Percentiles rank a stretch among this genome's conserved stretches.
These are phyloP conservation scores for Philereme vetulata DNA, from an alignment of 2,888 invertebrate genomes.

Conservation along the genomic window DNA sequence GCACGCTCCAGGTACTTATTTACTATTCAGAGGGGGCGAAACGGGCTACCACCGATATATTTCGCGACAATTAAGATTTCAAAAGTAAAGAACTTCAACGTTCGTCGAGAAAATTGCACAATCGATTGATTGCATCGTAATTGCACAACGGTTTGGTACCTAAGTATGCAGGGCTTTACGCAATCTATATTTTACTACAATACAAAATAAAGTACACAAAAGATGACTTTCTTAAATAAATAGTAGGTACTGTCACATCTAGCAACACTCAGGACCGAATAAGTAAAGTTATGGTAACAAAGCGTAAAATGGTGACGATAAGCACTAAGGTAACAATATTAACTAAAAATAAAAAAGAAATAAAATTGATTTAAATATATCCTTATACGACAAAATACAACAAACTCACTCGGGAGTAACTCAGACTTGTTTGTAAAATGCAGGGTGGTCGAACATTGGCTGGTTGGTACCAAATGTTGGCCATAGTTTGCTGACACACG, in stretches of 20 bases:
- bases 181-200: conserved; percentile 33
- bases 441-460: conserved; percentile 63
- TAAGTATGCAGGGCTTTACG: conserved; percentile 54
- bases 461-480: conserved; percentile 56
- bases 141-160: conserved; percentile 52
- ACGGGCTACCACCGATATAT: conserved; percentile 75
- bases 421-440: conserved; percentile 71
- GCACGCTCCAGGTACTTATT: conserved; percentile 66
- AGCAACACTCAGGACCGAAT: conserved; percentile 30
- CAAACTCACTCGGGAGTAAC: conserved; percentile 56
- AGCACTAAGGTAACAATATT: conserved; percentile 60
- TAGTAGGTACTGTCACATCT: conserved; percentile 17
- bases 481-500: conserved; percentile 52
- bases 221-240: conserved; percentile 29
- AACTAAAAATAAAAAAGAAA: conserved; percentile 56
- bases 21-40: conserved; percentile 79
- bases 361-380: conserved; percentile 55
- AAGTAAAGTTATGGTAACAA: conserved; percentile 70
- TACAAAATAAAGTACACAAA: conserved; percentile 33
- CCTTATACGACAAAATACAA: conserved; percentile 57
- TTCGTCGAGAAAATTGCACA: conserved; percentile 62
- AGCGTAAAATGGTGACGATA: conserved; percentile 69
- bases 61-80: conserved; percentile 80
- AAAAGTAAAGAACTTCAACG: conserved; percentile 66
- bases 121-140: conserved; percentile 54